phyloP scores from a whole-genome alignment of 2,113 vertebrate species.

The Platycercus adscitus region DNA sequence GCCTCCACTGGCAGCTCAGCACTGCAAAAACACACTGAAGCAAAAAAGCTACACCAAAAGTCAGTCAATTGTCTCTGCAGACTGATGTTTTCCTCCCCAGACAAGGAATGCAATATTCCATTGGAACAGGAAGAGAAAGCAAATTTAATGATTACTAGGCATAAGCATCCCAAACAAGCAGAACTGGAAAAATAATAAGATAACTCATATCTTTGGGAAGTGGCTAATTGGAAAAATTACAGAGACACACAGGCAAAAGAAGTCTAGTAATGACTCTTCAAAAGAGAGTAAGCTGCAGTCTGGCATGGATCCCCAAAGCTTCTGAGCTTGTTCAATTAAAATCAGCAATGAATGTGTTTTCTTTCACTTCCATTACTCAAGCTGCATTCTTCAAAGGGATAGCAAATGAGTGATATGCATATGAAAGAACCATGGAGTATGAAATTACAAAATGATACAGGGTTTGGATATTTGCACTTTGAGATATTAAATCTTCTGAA shows the following conservation, averaged over 20 bases:
- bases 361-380: constrained; percentile 53
- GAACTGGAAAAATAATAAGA: not conserved
- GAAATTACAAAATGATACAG: constrained; percentile 64
- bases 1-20: too few relatives aligned
- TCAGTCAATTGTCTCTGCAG: not conserved
- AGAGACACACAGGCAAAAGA: not conserved
- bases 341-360: constrained; percentile 51
- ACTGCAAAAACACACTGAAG: not conserved
- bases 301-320: constrained; percentile 29
- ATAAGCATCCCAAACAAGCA: not conserved
- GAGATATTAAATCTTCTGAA: constrained; percentile 57
- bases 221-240: constrained; percentile 1
- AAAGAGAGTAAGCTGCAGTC: not conserved
- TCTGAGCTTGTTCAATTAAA: constrained; percentile 43
- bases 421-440: constrained; percentile 56
- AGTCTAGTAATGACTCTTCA: constrained; percentile 13
- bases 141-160: not conserved
- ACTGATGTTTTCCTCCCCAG: not conserved
- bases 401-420: constrained; percentile 66
- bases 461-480: constrained; percentile 65
- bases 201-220: constrained; percentile 38
- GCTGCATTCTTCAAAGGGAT: constrained; percentile 61
- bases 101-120: not conserved
- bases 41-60: not conserved
- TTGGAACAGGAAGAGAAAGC: not conserved